These are phyloP conservation scores for Lapara coniferarum DNA, from an alignment of 2,888 invertebrate genomes.

Conservation along the genomic window DNA sequence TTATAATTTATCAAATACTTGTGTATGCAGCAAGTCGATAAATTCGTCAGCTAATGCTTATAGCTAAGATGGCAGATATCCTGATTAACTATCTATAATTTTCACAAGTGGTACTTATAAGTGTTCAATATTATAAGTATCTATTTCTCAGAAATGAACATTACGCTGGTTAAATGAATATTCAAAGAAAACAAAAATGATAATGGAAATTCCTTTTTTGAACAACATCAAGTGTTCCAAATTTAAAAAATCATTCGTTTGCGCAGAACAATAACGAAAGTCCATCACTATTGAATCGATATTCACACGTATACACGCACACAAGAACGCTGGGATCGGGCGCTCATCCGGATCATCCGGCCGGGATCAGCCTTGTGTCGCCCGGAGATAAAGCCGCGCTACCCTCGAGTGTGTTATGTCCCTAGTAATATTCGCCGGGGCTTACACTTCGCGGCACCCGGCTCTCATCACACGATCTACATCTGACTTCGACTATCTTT, in stretches of 20 bases:
- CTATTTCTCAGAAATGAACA: not conserved
- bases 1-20: slow-evolving; percentile 8
- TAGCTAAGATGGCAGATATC: slow-evolving; percentile 9
- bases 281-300: slow-evolving; percentile 45
- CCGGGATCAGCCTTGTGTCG: slow-evolving; percentile 78
- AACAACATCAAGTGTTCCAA: not conserved
- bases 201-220: not conserved
- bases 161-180: not conserved
- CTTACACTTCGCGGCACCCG: slow-evolving; percentile 15
- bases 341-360: slow-evolving; percentile 79
- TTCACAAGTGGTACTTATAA: not conserved
- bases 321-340: slow-evolving; percentile 55
- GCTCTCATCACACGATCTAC: slow-evolving; percentile 18
- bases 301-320: slow-evolving; percentile 49
- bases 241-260: slow-evolving; percentile 3
- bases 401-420: slow-evolving; percentile 51
- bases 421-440: slow-evolving; percentile 37
- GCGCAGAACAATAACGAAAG: slow-evolving; percentile 29
- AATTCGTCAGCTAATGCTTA: slow-evolving; percentile 12
- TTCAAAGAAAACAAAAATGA: not conserved
- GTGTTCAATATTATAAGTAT: slow-evolving; percentile 1
- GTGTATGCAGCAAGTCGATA: not conserved
- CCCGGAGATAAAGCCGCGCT: slow-evolving; percentile 73
- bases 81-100: slow-evolving; percentile 18
- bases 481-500: not conserved